These are phyloP conservation scores for Aphelinus atriplicis DNA, from an alignment of 1,140 invertebrate genomes.

Conservation along the genomic window DNA sequence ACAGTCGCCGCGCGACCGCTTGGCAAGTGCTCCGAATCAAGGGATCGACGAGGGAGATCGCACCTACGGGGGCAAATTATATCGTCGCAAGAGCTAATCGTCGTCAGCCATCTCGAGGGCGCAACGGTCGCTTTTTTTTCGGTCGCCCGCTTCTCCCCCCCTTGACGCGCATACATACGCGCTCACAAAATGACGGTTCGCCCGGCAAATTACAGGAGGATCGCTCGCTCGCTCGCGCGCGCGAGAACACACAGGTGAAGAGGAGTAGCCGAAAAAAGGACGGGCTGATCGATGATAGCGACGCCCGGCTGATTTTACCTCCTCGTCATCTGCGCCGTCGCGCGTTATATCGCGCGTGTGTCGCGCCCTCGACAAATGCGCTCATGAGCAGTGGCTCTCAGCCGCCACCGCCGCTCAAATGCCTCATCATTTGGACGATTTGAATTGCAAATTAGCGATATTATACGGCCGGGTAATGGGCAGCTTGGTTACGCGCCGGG, in stretches of 20 bases:
- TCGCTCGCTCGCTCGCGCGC: neutral
- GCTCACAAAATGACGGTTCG: conserved; percentile 11
- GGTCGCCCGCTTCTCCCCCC: too few relatives aligned
- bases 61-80: neutral
- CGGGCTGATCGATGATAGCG: conserved; percentile 15
- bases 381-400: conserved; percentile 25
- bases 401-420: neutral
- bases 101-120: neutral
- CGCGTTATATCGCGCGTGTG: neutral
- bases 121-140: too few relatives aligned
- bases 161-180: neutral
- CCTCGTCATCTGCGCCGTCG: conserved; percentile 8
- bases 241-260: neutral
- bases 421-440: conserved; percentile 16
- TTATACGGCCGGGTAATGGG: conserved; percentile 17
- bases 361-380: neutral
- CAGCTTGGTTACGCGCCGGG: conserved; percentile 32
- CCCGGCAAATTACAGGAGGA: conserved; percentile 18
- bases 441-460: conserved; percentile 40
- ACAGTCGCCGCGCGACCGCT: neutral
- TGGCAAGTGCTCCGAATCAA: neutral
- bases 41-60: neutral
- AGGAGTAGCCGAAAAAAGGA: neutral
- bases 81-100: neutral
- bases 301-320: conserved; percentile 3